These are phyloP conservation scores for Ochlodes sylvanus DNA, from an alignment of 2,888 invertebrate species.

Conservation along the genomic window DNA sequence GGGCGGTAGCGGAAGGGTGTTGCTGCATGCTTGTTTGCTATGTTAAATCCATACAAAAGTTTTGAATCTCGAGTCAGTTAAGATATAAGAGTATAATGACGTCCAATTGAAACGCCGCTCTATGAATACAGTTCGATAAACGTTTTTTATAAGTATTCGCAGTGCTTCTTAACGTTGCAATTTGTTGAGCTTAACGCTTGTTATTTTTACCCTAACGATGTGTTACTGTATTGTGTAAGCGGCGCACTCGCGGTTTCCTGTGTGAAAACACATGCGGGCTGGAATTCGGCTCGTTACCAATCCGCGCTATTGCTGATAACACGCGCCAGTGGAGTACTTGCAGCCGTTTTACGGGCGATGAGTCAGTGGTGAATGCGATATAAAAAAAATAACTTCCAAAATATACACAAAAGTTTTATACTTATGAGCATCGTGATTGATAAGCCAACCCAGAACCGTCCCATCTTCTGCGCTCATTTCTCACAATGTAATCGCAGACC, in stretches of 20 bases:
- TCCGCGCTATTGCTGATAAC: neutral
- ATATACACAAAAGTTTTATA: too few relatives aligned
- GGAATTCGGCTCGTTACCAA: constrained; percentile 18
- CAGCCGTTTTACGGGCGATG: neutral
- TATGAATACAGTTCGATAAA: constrained; percentile 3
- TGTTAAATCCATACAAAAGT: too few relatives aligned
- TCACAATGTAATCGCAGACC: too few relatives aligned
- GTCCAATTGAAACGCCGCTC: neutral
- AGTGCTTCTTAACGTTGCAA: constrained; percentile 18
- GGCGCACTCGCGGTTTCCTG: constrained; percentile 12
- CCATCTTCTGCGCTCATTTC: too few relatives aligned
- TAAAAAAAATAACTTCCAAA: too few relatives aligned
- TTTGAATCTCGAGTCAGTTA: too few relatives aligned
- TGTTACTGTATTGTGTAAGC: constrained; percentile 17
- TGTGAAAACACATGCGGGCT: constrained; percentile 29
- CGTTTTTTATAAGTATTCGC: constrained; percentile 10
- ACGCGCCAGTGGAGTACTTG: neutral
- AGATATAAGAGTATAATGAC: neutral
- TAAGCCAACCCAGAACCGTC: too few relatives aligned
- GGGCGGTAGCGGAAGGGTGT: too few relatives aligned
- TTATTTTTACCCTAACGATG: constrained; percentile 15
- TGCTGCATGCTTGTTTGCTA: too few relatives aligned
- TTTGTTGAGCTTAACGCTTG: constrained; percentile 5
- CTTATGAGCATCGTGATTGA: too few relatives aligned
- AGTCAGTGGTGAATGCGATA: too few relatives aligned